Evolutionary conservation across 2,888 invertebrate species (phyloP), one percentile per base, ranked within the genome.

Genomic region (Rugalucina vietnamica): DNA sequence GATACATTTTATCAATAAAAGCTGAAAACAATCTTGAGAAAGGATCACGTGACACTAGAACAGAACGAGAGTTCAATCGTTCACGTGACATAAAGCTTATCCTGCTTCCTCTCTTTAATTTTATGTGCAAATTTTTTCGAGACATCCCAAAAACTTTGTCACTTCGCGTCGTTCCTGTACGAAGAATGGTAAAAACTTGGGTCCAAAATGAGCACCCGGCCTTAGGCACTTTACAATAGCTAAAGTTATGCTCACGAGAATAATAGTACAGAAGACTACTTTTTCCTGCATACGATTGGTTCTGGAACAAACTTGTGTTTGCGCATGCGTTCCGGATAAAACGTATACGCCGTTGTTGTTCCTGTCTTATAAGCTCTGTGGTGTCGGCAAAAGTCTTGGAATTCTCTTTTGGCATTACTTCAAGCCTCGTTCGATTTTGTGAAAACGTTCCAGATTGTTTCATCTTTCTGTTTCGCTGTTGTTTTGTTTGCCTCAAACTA

Each of bases 11-110:
- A 37, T 84, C 84, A 10, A 84, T 50, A 39, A 43, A 84, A 3
- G 81, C 84, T 21, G 84, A 78, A 65, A 32, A 84, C 10, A 84
- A 36, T 49, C 84, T 77, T 14, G 74, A 74, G 34, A 77, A 84
- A n/a, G 84, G 84, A 37, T 81, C 78, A 57, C 84, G 81, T 43
- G 84, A 84, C 24, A 84, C 78, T 27, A 84, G 65, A 60, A 84
- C 36, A 1, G 76, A 43, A 0, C 71, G 77, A n/a, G 60, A 57
- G 12, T 49, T 12, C 18, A 21, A 10, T 3, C 14, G 12, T 5
- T 34, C 29, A 1, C n/a, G 1, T 14, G 3, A 29, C 0, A 50
- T 18, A 60, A 69, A 50, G 0, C 8, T 2, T 1, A 73, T 27
- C 18, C 0, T n/a, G 2, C 2, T 3, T 29, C 49, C 72, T 10